Base-by-base conservation (phyloP, 2,113 vertebrate species). In the Arenaria interpres region DNA sequence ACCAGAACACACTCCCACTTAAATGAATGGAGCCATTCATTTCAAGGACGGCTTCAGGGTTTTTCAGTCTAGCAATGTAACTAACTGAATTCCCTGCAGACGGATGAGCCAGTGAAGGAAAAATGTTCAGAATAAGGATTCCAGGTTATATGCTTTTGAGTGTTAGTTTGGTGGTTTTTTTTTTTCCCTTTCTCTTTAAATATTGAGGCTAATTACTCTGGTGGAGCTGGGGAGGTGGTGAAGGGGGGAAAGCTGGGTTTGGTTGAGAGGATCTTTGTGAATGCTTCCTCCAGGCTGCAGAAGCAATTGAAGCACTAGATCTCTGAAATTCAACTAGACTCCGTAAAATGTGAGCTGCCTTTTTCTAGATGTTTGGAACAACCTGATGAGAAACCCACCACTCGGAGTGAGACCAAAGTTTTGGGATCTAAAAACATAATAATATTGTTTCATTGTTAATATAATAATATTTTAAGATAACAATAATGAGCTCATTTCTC, bases 11-110 rank as follows among this genome's bases (percentile, higher is more conserved):
- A 51, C 87, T 96, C 94, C 92, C 81, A 85, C 95, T 97, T 74
- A 89, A 87, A 92, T 96, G 94, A 97, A 97, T 96, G 95, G 85
- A 96, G 32, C 94, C 96, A 95, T 97, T 96, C 92, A 97, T 97
- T 95, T 73, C 57, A 77, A 96, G 87, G 93, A 89, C 89, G 85
- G 82, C 96, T 97, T 80, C 84, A 69, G 92, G 77, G 71, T 48
- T 93, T 96, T 88, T 91, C 18, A 92, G 69, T 76, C 89, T 79
- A 88, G 93, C 87, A 76, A 21, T 63, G 84, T 73, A 96, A 71
- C 89, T 69, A 87, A 87, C 74, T 95, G 90, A 92, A 97, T 93
- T 97, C 93, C 96, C 95, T 51, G 62, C 75, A 91, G 96, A 87
- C 89, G 94, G 94, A 85, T 79, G 84, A 91, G 87, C 74, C 67